Percentiles rank a stretch among this genome's conserved stretches.
phyloP scores from a whole-genome alignment of 2,888 invertebrate species.

The Hypsopygia costalis region DNA sequence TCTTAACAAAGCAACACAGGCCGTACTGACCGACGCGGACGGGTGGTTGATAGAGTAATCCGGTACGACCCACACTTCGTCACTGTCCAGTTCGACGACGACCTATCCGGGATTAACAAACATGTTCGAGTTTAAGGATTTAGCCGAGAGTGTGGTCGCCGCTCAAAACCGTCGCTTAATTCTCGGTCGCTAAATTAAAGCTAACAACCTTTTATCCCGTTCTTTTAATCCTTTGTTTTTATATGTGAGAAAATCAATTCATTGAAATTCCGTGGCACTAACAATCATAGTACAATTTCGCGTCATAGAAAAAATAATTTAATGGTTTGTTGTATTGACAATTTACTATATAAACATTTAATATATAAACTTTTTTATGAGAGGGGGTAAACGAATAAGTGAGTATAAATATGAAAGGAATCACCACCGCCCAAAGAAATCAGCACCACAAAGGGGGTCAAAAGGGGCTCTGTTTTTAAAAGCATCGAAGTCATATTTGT shows the following conservation, averaged over 20 bases:
- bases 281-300: too few species aligned
- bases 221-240: background rate
- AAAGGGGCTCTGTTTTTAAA: too few species aligned
- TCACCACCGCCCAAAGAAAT: too few species aligned
- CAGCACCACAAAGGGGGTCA: too few species aligned
- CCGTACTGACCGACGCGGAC: conserved; percentile 43
- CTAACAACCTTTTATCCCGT: conserved; percentile 13
- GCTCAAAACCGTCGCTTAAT: conserved; percentile 39
- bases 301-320: too few species aligned
- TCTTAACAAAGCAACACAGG: conserved; percentile 51
- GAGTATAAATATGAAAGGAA: too few species aligned
- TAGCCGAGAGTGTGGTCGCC: conserved; percentile 37
- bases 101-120: conserved; percentile 65
- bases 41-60: conserved; percentile 49
- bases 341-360: too few species aligned
- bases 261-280: too few species aligned
- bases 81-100: conserved; percentile 61
- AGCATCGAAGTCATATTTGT: too few species aligned
- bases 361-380: too few species aligned
- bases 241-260: background rate
- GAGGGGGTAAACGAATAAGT: too few species aligned
- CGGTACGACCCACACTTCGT: conserved; percentile 57
- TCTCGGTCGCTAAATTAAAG: conserved; percentile 33
- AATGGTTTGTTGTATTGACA: too few species aligned
- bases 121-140: conserved; percentile 64